Base-by-base conservation (phyloP, 64 coral and sea anemone genomes). In the Acropora yongei region DNA sequence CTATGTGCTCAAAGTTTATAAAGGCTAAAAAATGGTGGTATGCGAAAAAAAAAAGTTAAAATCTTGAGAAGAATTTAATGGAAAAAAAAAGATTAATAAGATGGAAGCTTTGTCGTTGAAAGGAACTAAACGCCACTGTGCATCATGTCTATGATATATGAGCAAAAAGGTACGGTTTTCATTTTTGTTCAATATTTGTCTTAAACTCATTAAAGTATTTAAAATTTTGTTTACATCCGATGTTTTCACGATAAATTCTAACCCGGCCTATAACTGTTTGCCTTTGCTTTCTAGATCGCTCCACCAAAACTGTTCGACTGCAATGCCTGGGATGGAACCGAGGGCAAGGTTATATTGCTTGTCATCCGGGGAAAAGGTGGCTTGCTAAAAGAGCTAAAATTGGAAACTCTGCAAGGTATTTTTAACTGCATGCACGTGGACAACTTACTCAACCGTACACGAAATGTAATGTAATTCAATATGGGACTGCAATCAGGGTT, bases 321-420 rank as follows among this genome's bases (percentile, higher is more conserved):
- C 87, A 89, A 88, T 99, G 97, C 65, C 77, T 99, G 50, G 94
- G 94, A 10, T 99, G 94, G 97, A 99, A 99, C 77, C 95, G 91
- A 58, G 97, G 93, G 13, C 94, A 99, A 66, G 97, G 97, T 0
- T 99, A 94, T 66, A 95, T 99, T 9, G 91, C 97, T 68, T 99
- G 97, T 88, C 94, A 94, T n/a, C n/a, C n/a, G n/a, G n/a, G 97
- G 97, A 17, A 94, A 99, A 18, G 97, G 96, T 60, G 97, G 97
- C 11, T 46, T 99, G 19, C 79, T 99, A 43, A 99, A 99, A 80
- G 90, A 96, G 49, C 83, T 99, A 55, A 99, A 99, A 75, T 41
- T 99, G 2, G 97, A 99, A 71, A 94, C 84, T 42, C 97, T 96
- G 40, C 94, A 30, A 93, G 92, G 97, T 30, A 30, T 94, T 99